Base-by-base conservation (phyloP, 2,797 vertebrate species). In the Sebastes miniatus region DNA sequence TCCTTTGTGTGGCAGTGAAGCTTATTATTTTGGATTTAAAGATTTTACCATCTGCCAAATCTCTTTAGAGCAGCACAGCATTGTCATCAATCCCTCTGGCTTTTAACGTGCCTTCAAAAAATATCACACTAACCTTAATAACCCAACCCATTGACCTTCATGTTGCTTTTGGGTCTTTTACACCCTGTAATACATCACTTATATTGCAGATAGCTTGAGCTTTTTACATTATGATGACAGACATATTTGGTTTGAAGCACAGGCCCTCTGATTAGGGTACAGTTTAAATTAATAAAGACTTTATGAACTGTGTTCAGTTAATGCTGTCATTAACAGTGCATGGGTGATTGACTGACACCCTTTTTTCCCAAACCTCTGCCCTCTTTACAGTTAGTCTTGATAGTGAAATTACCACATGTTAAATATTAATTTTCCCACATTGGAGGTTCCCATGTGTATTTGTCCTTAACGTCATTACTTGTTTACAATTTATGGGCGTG, bases 291-390 rank as follows among this genome's bases (percentile, higher is more conserved):
- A 88, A 86, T 88, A 73, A 83, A 77, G 75, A 79, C 80, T 91
- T 83, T 87, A 89, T 89, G 89, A 92, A 72, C 77, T 76, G 69
- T 83, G 70, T 79, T 85, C 63, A n/a, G 29, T 71, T 83, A 86
- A 82, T 88, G 73, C 68, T 83, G 70, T 73, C 80, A 86, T 89
- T 89, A 88, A 79, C 76, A 68, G 54, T 14, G 64, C 25, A 66
- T 67, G 69, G 66, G 64, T 85, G 88, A 92, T 79, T 88, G 88
- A 90, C 85, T 81, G 65, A 69, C 70, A 77, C 52, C 34, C 43
- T 57, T 81, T 71, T 80, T 71, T 88, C 73, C 43, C 7, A n/a
- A 86, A 81, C 73, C 22, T 76, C 68, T 88, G 76, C 25, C 54
- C 58, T 10, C 52, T 76, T 73, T 83, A 66, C 70, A 71, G 22